A percentile compares a stretch with the other conserved stretches of the same genome.
phyloP scores from a whole-genome alignment of 92 coral and sea anemone genomes.

The Porites lobata region DNA sequence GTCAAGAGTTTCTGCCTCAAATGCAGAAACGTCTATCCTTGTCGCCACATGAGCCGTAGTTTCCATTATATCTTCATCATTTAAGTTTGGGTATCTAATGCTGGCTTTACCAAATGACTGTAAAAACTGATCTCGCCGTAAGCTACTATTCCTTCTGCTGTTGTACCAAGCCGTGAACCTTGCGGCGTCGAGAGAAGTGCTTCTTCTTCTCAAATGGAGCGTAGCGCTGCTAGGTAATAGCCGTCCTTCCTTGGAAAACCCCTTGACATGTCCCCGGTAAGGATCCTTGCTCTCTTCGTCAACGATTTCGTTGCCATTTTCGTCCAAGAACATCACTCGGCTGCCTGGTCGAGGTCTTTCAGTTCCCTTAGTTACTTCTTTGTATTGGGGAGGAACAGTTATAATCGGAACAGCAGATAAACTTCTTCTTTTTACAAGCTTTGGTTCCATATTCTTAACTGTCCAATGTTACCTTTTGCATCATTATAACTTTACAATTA shows the following conservation, averaged over 20 bases:
- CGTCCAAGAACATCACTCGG: constrained; percentile 18
- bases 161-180: constrained; percentile 2
- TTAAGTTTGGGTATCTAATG: constrained; percentile 55
- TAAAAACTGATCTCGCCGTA: constrained; percentile 71
- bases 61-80: constrained; percentile 46
- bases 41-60: background rate
- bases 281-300: background rate
- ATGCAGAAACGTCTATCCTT: background rate
- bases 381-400: background rate
- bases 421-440: background rate
- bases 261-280: background rate
- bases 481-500: background rate
- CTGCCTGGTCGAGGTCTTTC: background rate
- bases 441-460: background rate
- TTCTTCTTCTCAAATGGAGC: constrained; percentile 10
- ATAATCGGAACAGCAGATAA: constrained; percentile 9
- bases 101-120: constrained; percentile 80
- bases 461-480: background rate
- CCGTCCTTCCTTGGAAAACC: background rate
- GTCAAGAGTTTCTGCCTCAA: background rate
- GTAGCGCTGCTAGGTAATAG: background rate
- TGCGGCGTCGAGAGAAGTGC: constrained; percentile 20
- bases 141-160: constrained; percentile 42
- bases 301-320: constrained; percentile 27
- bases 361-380: background rate